Base-by-base conservation (phyloP, 2,113 vertebrate genomes). In the Pygoscelis antarcticus region DNA sequence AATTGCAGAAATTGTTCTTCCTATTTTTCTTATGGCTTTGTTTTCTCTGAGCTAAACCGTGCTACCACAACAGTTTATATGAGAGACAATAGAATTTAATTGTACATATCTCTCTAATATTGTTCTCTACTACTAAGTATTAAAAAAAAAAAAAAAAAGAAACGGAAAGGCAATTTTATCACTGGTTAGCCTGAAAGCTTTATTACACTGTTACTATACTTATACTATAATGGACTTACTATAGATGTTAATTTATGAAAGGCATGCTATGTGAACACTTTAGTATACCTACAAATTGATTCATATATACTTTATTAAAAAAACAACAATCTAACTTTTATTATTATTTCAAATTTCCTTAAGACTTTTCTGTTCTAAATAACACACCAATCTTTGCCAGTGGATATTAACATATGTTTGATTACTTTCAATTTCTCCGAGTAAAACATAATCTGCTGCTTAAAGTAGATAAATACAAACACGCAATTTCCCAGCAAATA, bases 1-100 rank as follows among this genome's bases (percentile, higher is more conserved):
- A 89, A 94, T 96, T 94, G 90, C 46, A 74, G 32, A 93, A 93
- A 70, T 49, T 64, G 5, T 66, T 62, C 92, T 83, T 87, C 47
- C 42, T 81, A 17, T 92, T 87, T 96, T 94, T 96, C 81, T 91
- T 57, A 51, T 4, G 13, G 34, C 29, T 79, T 87, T 91, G 21
- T 55, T 76, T 7, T 78, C 11, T 94, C 83, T 88, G 60, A 78
- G 36, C 23, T 94, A 82, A 90, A 85, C 10, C 0, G 4, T 54
- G 27, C 6, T 94, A 60, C 52, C 34, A 16, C 42, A 92, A 55
- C 1, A 22, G 76, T 81, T 87, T 82, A 17, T 60, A 44, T 46
- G 26, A 81, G 22, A 88, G 34, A 51, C 23, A 96, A 80, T n/a
- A 77, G 70, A 83, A 40, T 65, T 58, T 44, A 84, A 27, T 25